A percentile compares a stretch with the other conserved stretches of the same genome.
Conservation (phyloP, 1,140 invertebrate species). For the Penaeus indicus region DNA sequence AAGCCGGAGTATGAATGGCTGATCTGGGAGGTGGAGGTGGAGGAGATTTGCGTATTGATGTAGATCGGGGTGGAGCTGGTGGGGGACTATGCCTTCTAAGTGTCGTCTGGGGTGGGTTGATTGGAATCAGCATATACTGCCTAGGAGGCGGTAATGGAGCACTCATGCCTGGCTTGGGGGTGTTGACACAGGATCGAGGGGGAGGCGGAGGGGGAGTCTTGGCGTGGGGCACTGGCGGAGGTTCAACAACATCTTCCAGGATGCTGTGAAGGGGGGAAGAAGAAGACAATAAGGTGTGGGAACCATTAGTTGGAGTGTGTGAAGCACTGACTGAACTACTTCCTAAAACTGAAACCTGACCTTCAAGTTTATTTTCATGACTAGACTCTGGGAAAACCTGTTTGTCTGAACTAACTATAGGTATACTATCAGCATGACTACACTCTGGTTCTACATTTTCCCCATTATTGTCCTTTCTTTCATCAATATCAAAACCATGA, state of each 20-base stretch:
- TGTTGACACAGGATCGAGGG: constrained; percentile 56
- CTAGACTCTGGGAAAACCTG: no score
- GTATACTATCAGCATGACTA: no score
- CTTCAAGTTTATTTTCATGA: constrained; percentile 4
- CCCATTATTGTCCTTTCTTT: no score
- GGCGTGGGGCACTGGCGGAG: constrained; percentile 48
- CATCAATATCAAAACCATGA: no score
- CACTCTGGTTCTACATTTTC: no score
- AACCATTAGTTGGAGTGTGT: no score
- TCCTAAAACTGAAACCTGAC: background rate
- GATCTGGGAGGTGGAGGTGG: constrained; percentile 55
- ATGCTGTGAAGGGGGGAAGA: constrained; percentile 51
- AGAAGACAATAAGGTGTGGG: constrained; percentile 36
- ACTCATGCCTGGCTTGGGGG: constrained; percentile 43
- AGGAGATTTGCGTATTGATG: constrained; percentile 57
- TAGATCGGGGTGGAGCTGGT: constrained; percentile 63
- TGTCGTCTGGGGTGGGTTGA: constrained; percentile 46
- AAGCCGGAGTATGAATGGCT: constrained; percentile 5
- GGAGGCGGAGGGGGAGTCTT: constrained; percentile 61
- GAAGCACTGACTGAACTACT: no score
- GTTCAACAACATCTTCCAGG: constrained; percentile 47
- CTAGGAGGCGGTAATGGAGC: constrained; percentile 58
- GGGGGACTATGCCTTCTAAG: constrained; percentile 54
- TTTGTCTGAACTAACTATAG: no score
- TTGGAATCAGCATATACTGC: constrained; percentile 64